A percentile compares a stretch with the other conserved stretches of the same genome.
Conservation (phyloP, 1,140 invertebrate species). For the Oreohelix idahoensis region DNA sequence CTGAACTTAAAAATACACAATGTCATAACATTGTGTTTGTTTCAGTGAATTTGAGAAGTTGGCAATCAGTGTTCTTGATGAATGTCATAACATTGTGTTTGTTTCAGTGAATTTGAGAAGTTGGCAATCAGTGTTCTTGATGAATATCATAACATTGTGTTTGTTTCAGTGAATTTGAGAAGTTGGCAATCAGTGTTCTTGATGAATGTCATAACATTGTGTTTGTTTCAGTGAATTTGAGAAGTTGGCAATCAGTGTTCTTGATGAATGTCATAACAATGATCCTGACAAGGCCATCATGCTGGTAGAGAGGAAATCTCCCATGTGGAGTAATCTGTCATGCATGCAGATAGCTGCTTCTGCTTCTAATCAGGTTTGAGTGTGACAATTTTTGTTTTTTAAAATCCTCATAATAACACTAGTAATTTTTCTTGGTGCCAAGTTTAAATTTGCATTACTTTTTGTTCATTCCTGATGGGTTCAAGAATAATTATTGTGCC, state of each 20-base stretch:
- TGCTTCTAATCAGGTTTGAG: conserved; percentile 56
- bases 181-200: conserved; percentile 61
- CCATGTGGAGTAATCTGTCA: conserved; percentile 64
- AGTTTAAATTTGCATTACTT: no score
- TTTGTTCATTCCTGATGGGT: no score
- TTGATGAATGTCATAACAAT: conserved; percentile 63
- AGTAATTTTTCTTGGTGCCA: no score
- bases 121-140: conserved; percentile 64
- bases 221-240: conserved; percentile 65
- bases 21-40: no score
- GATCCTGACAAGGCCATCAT: conserved; percentile 68
- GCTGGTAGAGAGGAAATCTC: conserved; percentile 63
- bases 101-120: conserved; percentile 65
- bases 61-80: conserved; percentile 63
- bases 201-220: conserved; percentile 62
- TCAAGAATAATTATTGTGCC: no score
- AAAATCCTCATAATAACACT: no score
- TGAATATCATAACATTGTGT: conserved; percentile 58
- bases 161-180: conserved; percentile 65
- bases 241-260: conserved; percentile 59
- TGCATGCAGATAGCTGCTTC: conserved; percentile 67
- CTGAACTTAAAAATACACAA: no score
- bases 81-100: no score
- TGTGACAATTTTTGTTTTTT: no score
- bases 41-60: conserved; percentile 66